Conservation (phyloP, 2,797 vertebrate genomes). For the Vultur gryphus region DNA sequence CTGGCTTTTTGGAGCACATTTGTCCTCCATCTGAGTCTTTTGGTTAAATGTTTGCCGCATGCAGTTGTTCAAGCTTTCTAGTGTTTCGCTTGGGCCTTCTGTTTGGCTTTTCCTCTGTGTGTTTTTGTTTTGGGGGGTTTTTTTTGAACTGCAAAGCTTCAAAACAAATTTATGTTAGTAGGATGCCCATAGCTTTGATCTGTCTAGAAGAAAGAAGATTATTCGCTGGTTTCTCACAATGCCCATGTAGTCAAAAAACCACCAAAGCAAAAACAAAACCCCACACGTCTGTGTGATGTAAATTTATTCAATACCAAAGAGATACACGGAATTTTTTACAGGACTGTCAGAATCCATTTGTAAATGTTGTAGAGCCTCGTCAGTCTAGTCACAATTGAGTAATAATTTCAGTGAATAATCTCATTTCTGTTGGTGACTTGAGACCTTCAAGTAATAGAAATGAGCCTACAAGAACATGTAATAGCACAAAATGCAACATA, state of each 20-base stretch:
- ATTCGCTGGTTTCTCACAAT: background rate
- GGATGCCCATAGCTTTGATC: background rate
- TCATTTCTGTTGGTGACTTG: background rate
- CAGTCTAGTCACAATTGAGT: background rate
- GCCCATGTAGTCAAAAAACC: background rate
- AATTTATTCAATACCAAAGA: background rate
- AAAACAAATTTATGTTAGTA: background rate
- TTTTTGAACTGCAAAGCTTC: background rate
- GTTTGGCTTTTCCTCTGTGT: background rate
- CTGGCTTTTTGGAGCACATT: background rate
- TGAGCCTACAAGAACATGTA: background rate
- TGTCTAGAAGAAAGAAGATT: background rate
- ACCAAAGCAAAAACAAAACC: fast-evolving
- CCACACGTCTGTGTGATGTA: fast-evolving
- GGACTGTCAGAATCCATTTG: background rate
- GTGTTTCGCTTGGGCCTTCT: background rate
- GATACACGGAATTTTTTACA: background rate
- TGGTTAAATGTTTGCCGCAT: background rate
- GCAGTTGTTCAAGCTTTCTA: background rate
- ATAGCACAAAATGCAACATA: background rate
- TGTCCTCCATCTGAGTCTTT: background rate
- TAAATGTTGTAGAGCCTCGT: background rate
- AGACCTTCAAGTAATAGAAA: background rate
- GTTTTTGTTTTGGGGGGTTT: background rate
- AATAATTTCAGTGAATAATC: background rate